These are phyloP conservation scores for Oenanthe melanoleuca DNA, from an alignment of 2,113 vertebrate species.

Conservation along the genomic window DNA sequence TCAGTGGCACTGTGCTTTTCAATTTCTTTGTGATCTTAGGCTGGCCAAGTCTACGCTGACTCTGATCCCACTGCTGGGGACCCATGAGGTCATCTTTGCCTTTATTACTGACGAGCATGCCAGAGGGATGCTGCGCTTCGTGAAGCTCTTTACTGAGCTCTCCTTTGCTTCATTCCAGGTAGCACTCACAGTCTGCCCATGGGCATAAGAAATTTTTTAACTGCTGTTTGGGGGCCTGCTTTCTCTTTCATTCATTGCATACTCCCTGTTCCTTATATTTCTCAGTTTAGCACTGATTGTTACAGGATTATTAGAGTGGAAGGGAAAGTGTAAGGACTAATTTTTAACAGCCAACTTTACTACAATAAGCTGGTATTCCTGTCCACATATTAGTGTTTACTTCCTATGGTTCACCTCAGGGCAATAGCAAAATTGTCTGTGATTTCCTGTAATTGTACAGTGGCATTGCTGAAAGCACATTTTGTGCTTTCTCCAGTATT, in stretches of 20 bases:
- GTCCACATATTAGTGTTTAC: neutral
- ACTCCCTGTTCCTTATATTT: neutral
- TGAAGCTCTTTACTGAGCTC: constrained; percentile 86
- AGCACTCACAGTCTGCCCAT: neutral
- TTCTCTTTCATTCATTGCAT: neutral
- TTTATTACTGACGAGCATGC: constrained; percentile 83
- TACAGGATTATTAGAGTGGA: neutral
- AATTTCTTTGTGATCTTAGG: constrained; percentile 64
- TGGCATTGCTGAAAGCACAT: constrained; percentile 6
- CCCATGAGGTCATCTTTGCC: constrained; percentile 89
- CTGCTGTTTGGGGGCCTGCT: neutral
- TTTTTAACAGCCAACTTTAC: neutral
- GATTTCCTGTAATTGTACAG: neutral
- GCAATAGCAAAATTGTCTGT: neutral
- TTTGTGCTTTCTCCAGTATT: neutral
- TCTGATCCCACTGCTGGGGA: constrained; percentile 88
- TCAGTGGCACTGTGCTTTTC: neutral
- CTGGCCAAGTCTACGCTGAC: constrained; percentile 89
- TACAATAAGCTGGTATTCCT: neutral
- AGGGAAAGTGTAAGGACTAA: neutral
- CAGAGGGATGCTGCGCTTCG: constrained; percentile 78
- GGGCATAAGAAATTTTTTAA: neutral
- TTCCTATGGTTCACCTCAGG: neutral
- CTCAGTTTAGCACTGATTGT: neutral
- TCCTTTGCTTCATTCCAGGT: constrained; percentile 90